phyloP scores from a whole-genome alignment of 2,797 vertebrate species.

The Cyprinodon diabolis region DNA sequence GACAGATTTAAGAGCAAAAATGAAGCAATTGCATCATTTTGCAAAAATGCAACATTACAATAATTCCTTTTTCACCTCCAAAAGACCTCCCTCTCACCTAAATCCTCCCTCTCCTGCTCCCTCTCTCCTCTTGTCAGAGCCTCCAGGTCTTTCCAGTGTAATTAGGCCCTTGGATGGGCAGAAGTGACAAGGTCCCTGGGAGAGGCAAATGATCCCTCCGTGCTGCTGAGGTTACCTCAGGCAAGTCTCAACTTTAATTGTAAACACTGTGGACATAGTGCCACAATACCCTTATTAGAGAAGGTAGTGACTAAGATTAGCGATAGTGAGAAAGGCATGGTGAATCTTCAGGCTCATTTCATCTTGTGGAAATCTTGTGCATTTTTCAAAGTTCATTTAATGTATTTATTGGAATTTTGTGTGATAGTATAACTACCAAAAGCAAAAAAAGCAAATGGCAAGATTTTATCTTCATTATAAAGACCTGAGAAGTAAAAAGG shows the following conservation, averaged over 20 bases:
- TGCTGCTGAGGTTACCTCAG: conserved; percentile 48
- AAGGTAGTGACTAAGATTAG: conserved; percentile 39
- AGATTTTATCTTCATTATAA: not conserved
- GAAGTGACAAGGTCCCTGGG: conserved; percentile 60
- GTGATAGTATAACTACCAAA: not conserved
- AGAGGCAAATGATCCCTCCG: conserved; percentile 60
- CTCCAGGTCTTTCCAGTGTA: conserved; percentile 62
- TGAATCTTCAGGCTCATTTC: conserved; percentile 8
- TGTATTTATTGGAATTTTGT: not conserved
- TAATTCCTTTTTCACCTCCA: conserved; percentile 24
- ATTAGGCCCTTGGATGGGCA: conserved; percentile 62
- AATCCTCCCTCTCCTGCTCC: conserved; percentile 5
- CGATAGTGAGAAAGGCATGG: conserved; percentile 18
- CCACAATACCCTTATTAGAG: conserved; percentile 31
- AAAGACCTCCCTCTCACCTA: conserved; percentile 18
- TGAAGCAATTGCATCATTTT: conserved; percentile 29
- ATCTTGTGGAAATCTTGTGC: not conserved
- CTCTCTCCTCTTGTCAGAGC: conserved; percentile 30
- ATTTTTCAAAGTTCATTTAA: not conserved
- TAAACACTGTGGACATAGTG: conserved; percentile 45
- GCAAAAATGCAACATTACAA: conserved; percentile 25
- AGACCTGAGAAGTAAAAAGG: not conserved
- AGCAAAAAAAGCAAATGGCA: not conserved
- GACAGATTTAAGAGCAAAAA: conserved; percentile 15
- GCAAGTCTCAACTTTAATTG: conserved; percentile 43